Evolutionary conservation across 2,797 vertebrate species (phyloP).

Genomic region (Tauraco hartlaubi): DNA sequence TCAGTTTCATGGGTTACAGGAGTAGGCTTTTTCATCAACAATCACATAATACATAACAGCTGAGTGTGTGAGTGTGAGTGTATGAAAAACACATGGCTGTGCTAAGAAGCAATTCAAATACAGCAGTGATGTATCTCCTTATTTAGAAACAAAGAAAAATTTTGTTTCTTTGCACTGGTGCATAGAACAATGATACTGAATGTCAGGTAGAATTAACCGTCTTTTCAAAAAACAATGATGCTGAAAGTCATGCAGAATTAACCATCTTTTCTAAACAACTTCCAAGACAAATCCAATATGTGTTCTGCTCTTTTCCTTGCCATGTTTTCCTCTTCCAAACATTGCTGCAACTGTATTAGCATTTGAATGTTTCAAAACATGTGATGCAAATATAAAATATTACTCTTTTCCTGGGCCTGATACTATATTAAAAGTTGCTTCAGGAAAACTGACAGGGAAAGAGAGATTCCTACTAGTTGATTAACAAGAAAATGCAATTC

Average conservation of each 20-base stretch:
- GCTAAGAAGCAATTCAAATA: not conserved
- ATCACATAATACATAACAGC: not conserved
- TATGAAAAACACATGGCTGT: not conserved
- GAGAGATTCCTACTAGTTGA: not conserved
- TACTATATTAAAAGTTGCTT: not conserved
- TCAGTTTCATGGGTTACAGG: not conserved
- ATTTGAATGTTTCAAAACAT: not conserved
- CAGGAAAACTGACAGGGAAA: not conserved
- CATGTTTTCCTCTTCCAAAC: not conserved
- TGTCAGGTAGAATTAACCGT: not conserved
- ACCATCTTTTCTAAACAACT: not conserved
- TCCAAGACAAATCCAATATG: not conserved
- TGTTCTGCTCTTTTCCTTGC: not conserved
- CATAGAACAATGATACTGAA: not conserved
- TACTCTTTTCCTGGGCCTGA: not conserved
- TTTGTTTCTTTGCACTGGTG: not conserved
- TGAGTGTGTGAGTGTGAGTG: not conserved
- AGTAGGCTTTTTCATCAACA: not conserved
- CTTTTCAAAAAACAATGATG: not conserved
- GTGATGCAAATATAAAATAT: conserved; percentile 1
- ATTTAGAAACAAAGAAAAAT: not conserved
- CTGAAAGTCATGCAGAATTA: not conserved
- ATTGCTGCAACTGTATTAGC: not conserved
- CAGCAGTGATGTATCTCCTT: not conserved
- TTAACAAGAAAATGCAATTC: not conserved